Conservation (phyloP, 2,113 vertebrate genomes). For the Perca schrenkii region DNA sequence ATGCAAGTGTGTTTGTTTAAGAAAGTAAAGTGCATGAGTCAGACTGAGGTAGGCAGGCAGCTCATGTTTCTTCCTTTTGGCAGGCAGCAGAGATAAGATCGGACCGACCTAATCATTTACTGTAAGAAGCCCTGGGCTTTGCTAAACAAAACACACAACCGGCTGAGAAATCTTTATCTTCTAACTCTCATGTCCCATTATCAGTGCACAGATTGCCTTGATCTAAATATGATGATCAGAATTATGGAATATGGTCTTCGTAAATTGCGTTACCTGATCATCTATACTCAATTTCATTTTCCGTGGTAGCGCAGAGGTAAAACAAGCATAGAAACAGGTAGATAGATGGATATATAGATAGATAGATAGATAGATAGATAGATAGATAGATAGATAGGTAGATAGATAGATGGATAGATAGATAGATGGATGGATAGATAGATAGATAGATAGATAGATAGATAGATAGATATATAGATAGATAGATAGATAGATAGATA, state of each 20-base stretch:
- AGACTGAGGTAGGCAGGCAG: conserved; percentile 66
- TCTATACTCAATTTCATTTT: background rate
- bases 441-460: conserved; percentile 4
- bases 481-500: conserved; percentile 5
- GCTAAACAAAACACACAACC: conserved; percentile 38
- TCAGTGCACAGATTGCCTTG: conserved; percentile 9
- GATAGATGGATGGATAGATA: too few species aligned
- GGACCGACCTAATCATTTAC: conserved; percentile 58
- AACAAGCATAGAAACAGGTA: background rate
- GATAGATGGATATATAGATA: background rate
- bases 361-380: background rate
- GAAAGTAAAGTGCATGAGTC: conserved; percentile 67
- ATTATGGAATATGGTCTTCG: background rate
- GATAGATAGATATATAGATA: background rate
- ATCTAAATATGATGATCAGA: conserved; percentile 14
- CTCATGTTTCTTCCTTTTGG: conserved; percentile 73
- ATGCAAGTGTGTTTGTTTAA: conserved; percentile 67
- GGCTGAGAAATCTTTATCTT: conserved; percentile 44
- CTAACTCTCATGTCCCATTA: conserved; percentile 19
- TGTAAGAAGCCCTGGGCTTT: conserved; percentile 46
- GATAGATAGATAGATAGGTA: background rate
- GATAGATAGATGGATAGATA: background rate
- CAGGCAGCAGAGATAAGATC: conserved; percentile 65
- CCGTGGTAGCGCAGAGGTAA: background rate
- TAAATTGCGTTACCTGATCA: too few species aligned